Evolutionary conservation across 2,888 invertebrate genomes (phyloP).

Genomic region (Bombylius major): DNA sequence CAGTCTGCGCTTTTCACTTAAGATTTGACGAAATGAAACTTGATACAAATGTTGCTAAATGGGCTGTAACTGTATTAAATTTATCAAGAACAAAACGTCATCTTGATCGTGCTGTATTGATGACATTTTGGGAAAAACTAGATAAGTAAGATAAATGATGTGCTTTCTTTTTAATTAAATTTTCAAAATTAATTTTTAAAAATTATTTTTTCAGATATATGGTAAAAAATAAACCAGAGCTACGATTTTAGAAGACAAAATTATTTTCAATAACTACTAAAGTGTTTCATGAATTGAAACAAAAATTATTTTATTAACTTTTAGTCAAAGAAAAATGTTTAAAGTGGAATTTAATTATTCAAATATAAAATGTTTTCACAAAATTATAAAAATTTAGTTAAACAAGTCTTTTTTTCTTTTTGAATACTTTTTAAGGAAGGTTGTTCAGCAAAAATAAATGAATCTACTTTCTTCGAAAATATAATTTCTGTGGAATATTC

Average conservation of each 20-base stretch:
- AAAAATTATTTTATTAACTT: too few relatives aligned
- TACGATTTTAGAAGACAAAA: slow-evolving; percentile 24
- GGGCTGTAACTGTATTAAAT: slow-evolving; percentile 91
- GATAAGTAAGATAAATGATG: slow-evolving; percentile 58
- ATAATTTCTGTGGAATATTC: too few relatives aligned
- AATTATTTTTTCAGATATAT: slow-evolving; percentile 26
- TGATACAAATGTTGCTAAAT: slow-evolving; percentile 89
- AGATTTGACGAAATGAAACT: slow-evolving; percentile 93
- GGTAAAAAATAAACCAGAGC: slow-evolving; percentile 34
- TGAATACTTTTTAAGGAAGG: too few relatives aligned
- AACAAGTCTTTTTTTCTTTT: too few relatives aligned
- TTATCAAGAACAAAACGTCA: slow-evolving; percentile 88
- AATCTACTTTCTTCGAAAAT: too few relatives aligned
- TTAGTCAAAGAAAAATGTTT: too few relatives aligned
- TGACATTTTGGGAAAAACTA: slow-evolving; percentile 94
- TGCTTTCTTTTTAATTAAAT: not conserved
- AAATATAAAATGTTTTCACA: too few relatives aligned
- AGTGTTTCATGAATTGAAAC: too few relatives aligned
- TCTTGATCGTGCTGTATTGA: slow-evolving; percentile 88
- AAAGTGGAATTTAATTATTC: too few relatives aligned
- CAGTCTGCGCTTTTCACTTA: slow-evolving; percentile 93
- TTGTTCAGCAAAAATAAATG: too few relatives aligned
- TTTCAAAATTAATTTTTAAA: not conserved
- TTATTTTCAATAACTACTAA: too few relatives aligned
- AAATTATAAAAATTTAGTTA: too few relatives aligned